Base-by-base conservation (phyloP, 2,113 vertebrate genomes). In the Colossoma macropomum region DNA sequence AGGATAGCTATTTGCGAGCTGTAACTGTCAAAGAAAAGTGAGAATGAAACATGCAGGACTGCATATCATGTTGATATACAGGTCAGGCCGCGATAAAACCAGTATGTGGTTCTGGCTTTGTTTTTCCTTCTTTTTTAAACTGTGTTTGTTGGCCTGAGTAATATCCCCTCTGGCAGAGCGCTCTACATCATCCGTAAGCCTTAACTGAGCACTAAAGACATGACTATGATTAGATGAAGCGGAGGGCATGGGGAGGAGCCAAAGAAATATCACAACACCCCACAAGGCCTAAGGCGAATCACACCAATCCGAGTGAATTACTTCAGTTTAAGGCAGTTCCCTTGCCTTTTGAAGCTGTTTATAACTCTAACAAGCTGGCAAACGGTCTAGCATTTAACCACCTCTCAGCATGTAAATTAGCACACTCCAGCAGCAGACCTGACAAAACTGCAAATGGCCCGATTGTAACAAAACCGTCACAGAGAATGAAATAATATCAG, bases 361-460 rank as follows among this genome's bases (percentile, higher is more conserved):
- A 54, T 80, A 79, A 63, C 65, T 19, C 21, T 82, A 82, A 82
- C 81, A 82, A 77, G 81, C 74, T 82, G 81, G 81, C 62, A 82
- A 74, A 76, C 45, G 41, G 81, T 65, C 63, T 65, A 70, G 74
- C 73, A 82, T 82, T 75, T 76, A 76, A 77, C 30, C 73, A 76
- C 81, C 52, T 77, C 73, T 63, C 81, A 27, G 77, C 77, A 86
- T 86, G 80, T 38, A 83, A 76, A 83, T 86, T 75, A 77, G 80
- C 75, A 81, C 48, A 77, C 34, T 75, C 32, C 9, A 74, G 38
- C 63, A 74, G 70, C 34, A 79, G 48, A 50, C 56, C 84, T 82
- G 80, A 86, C 78, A 52, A 54, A 81, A 85, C 70, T 86, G 62
- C 70, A 75, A 82, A 80, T 50, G 62, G 65, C 27, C 77, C 23